These are phyloP conservation scores for Eolophus roseicapilla DNA, from an alignment of 2,113 vertebrate genomes.

Conservation along the genomic window DNA sequence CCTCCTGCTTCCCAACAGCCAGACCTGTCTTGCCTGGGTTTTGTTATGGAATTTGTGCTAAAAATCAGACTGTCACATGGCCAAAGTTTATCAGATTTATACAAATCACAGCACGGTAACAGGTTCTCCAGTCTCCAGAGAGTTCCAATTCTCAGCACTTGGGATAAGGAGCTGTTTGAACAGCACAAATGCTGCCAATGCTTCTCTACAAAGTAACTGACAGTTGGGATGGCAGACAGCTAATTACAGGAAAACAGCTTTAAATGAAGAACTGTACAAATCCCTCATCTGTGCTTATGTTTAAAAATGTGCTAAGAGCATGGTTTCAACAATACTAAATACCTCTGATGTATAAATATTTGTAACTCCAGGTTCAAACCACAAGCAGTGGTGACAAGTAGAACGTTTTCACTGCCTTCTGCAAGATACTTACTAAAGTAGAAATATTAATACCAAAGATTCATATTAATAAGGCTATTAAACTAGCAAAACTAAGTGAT, in stretches of 20 bases:
- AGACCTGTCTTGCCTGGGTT: rapidly evolving
- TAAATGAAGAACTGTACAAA: not conserved
- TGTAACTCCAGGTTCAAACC: not conserved
- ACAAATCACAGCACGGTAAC: not conserved
- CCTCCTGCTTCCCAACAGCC: not conserved
- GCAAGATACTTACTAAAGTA: not conserved
- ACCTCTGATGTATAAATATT: not conserved
- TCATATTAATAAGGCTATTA: not conserved
- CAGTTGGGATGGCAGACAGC: not conserved
- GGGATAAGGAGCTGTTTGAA: not conserved
- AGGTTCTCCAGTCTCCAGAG: not conserved
- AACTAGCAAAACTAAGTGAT: not conserved
- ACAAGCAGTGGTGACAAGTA: not conserved
- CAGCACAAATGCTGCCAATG: not conserved
- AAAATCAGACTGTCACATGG: not conserved
- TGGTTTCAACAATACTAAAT: not conserved
- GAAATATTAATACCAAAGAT: not conserved
- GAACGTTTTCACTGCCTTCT: not conserved
- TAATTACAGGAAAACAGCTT: not conserved
- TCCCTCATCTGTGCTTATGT: not conserved
- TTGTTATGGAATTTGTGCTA: not conserved
- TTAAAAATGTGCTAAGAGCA: not conserved
- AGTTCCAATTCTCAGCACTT: not conserved
- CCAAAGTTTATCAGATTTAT: not conserved
- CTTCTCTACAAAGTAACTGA: not conserved